These are phyloP conservation scores for Aphelinus certus DNA, from an alignment of 1,140 invertebrate genomes.

Conservation along the genomic window DNA sequence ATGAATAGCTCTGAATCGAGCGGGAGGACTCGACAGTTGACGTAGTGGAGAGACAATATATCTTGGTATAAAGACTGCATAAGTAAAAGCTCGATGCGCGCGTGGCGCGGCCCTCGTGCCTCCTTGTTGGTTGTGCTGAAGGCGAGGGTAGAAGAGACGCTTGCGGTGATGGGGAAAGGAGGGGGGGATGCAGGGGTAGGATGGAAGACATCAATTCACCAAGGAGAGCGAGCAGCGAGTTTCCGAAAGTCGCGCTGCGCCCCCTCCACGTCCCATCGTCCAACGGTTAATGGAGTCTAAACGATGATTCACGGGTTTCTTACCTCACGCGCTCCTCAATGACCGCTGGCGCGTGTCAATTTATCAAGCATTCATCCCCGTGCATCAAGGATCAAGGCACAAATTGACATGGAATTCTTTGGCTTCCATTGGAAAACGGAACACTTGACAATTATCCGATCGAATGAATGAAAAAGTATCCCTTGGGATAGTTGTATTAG, in stretches of 20 bases:
- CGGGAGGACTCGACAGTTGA: conserved; percentile 41
- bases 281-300: conserved; percentile 45
- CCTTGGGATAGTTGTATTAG: too few species aligned
- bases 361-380: conserved; percentile 28
- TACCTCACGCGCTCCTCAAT: conserved; percentile 10
- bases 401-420: too few species aligned
- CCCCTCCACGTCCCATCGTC: not conserved
- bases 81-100: conserved; percentile 42
- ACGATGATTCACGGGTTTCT: conserved; percentile 43
- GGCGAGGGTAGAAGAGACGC: conserved; percentile 13
- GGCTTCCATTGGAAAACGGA: too few species aligned
- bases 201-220: conserved; percentile 46
- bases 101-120: not conserved
- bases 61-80: conserved; percentile 49
- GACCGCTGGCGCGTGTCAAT: conserved; percentile 12
- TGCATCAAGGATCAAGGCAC: not conserved
- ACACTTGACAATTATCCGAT: too few species aligned
- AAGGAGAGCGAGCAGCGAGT: conserved; percentile 27
- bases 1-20: not conserved
- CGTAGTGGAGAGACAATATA: conserved; percentile 49
- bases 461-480: too few species aligned
- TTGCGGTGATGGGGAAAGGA: not conserved
- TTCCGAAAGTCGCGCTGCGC: not conserved
- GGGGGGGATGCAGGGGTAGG: not conserved
- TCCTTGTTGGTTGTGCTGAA: conserved; percentile 9